Evolutionary conservation across 2,797 vertebrate species (phyloP), one percentile per base, ranked within the genome.

Genomic region (Netta rufina): DNA sequence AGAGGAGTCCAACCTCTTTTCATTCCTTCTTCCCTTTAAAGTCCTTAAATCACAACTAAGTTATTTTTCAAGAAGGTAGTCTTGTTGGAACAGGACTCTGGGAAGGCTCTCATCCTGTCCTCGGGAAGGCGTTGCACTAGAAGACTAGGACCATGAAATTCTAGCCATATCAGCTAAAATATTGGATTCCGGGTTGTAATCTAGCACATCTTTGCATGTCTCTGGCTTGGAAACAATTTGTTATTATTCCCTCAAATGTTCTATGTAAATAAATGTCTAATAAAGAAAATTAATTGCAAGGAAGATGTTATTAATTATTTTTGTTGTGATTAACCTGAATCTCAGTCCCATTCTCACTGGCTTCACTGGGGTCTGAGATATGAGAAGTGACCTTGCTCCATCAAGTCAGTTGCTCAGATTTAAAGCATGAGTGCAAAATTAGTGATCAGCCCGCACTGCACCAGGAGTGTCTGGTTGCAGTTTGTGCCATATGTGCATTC

Each of bases 401-500:
- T 45, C 81, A 62, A 88, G 73, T 90, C 92, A 67, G 53, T 71
- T 70, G 64, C 71, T 88, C 56, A 69, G 56, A 73, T 91, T 88
- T 88, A 92, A 93, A 85, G 45, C 1, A 1, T 41, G 51, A 87
- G 18, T 61, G 62, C 69, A 81, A 65, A 92, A 69, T 72, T 36
- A 89, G 87, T 81, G 93, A 81, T 86, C 53, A 92, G 88, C 41
- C 47, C 25, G 64, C 1, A 0, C 62, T 75, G 88, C 0, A 0
- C 78, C 30, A 58, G 32, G 20, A 92, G 91, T 93, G 91, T 96
- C 95, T 96, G 90, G 88, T 94, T 96, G 94, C 95, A 88, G 91
- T 82, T 93, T 91, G 80, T 92, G 90, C 92, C 95, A 95, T 96
- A 74, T 97, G 95, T 93, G 95, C 96, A 93, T 97, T 96, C 95